Base-by-base conservation (phyloP, 2,113 vertebrate genomes). In the Megaleporinus macrocephalus region DNA sequence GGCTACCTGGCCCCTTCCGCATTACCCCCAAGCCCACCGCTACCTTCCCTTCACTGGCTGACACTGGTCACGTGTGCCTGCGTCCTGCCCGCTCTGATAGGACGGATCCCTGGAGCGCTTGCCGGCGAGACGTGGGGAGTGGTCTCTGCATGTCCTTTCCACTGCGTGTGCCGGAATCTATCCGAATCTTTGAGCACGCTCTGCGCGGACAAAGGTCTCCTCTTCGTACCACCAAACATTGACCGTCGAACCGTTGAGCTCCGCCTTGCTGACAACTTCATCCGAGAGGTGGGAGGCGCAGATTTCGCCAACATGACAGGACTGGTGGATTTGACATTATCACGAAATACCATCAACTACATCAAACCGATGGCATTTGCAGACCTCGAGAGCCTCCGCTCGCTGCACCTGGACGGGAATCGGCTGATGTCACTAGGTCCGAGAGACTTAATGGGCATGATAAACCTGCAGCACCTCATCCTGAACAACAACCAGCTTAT, bases 241-340 rank as follows among this genome's bases (percentile, higher is more conserved):
- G 96, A 98, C 92, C 93, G 95, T 1, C 93, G 96, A 62, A 98
- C 96, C 0, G 96, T 98, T 16, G 96, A 98, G 90, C 92, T 98
- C 78, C 92, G 96, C 4, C 91, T 98, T 84, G 96, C 96, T 0
- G 96, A 97, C 91, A 98, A 98, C 91, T 98, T 96, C 85, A 97
- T 98, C 87, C 94, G 93, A 30, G 95, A 94, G 74, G 93, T 98
- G 88, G 94, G 95, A 0, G 94, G 93, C 0, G 92, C 24, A 0
- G 96, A 98, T 85, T 97, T 98, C 78, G 93, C 93, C 83, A 98
- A 98, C 93, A 98, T 98, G 96, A 93, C 89, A 0, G 96, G 96
- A 51, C 85, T 98, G 89, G 96, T 98, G 71, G 96, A 97, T 89
- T 86, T 98, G 78, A 98, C 96, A 0, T 90, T 98, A 74, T 98